A percentile compares a stretch with the other conserved stretches of the same genome.
Conservation (phyloP, 2,888 invertebrate genomes). For the Escarpia spicata region DNA sequence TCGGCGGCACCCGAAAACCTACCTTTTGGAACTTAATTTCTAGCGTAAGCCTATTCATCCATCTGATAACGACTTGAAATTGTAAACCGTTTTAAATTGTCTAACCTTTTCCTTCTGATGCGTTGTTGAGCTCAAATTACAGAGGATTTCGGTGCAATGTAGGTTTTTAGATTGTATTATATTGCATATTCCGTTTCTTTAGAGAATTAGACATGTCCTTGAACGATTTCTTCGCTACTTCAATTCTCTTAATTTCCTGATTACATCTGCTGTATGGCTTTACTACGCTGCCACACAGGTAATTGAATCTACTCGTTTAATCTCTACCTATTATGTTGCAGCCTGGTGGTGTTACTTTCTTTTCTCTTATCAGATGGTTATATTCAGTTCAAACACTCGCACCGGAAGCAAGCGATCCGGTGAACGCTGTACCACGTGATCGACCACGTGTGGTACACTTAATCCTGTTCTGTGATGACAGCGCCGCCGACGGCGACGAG, state of each 20-base stretch:
- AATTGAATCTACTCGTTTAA: conserved; percentile 13
- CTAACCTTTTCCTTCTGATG: background rate
- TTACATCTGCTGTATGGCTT: background rate
- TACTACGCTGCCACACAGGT: background rate
- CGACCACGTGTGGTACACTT: background rate
- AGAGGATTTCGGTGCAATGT: background rate
- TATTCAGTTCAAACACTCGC: background rate
- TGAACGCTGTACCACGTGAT: background rate
- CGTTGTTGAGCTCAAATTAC: background rate
- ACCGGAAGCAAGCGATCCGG: background rate
- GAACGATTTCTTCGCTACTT: background rate
- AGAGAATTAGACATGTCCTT: background rate
- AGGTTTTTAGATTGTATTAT: background rate
- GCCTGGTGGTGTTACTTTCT: background rate
- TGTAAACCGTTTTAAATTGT: background rate
- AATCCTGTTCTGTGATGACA: background rate
- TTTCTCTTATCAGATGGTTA: background rate
- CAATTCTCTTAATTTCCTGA: background rate
- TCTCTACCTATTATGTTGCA: background rate
- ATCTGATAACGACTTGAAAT: background rate
- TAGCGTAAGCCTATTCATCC: background rate
- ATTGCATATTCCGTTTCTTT: background rate
- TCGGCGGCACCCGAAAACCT: background rate
- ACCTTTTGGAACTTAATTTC: background rate
- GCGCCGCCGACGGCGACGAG: background rate